phyloP scores from a whole-genome alignment of 2,113 vertebrate species.

The Xiphophorus maculatus region DNA sequence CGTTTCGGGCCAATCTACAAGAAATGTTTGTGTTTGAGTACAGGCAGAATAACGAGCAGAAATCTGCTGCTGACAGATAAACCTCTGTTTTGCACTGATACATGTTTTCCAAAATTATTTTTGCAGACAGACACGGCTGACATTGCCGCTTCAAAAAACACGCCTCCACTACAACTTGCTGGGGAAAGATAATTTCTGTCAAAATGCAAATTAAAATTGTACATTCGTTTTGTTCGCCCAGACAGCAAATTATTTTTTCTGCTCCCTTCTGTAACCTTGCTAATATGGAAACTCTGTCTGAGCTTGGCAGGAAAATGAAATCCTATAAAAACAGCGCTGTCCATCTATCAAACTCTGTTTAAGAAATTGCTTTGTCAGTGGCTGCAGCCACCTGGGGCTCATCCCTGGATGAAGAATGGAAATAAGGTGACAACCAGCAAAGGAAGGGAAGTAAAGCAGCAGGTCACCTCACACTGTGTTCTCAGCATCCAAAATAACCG shows the following conservation, averaged over 20 bases:
- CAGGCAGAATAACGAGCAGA: slow-evolving; percentile 23
- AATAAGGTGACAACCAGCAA: slow-evolving; percentile 35
- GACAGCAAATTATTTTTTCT: slow-evolving; percentile 16
- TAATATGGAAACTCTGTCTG: slow-evolving; percentile 11
- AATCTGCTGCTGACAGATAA: slow-evolving; percentile 49
- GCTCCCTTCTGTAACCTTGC: neutral
- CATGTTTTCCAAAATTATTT: no score
- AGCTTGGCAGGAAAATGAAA: slow-evolving; percentile 11
- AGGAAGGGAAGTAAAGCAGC: slow-evolving; percentile 28
- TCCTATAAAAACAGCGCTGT: slow-evolving; percentile 25
- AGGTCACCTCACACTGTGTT: slow-evolving; percentile 25
- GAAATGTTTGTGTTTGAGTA: slow-evolving; percentile 39
- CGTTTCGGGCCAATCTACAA: slow-evolving; percentile 75
- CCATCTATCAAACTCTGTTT: slow-evolving; percentile 63
- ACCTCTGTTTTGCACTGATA: neutral
- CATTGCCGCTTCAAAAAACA: no score
- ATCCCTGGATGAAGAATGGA: slow-evolving; percentile 42
- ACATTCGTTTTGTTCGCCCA: no score
- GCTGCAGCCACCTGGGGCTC: slow-evolving; percentile 57
- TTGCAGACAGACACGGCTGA: no score
- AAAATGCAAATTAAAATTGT: no score
- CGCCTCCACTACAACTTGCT: no score
- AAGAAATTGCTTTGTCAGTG: slow-evolving; percentile 52
- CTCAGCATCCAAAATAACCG: slow-evolving; percentile 33
- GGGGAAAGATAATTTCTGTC: no score